Percentiles rank a stretch among this genome's conserved stretches.
Evolutionary conservation across 1,140 invertebrate genomes (phyloP).

Genomic region (Arctopsyche grandis): DNA sequence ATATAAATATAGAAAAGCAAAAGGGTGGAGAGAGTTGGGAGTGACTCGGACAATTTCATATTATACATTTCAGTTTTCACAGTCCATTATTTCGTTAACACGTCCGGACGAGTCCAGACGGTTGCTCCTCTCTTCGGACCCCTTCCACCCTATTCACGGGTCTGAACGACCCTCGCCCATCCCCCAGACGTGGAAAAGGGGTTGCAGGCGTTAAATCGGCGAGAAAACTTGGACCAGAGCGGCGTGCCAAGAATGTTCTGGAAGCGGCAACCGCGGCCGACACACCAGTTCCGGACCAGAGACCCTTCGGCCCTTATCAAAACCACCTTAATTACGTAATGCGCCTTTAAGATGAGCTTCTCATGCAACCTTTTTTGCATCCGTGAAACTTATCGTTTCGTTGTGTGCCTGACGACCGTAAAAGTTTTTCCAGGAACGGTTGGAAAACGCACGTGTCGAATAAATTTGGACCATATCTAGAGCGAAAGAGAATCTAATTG

Average conservation of each 20-base stretch:
- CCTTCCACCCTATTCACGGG: not conserved
- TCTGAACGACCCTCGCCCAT: not conserved
- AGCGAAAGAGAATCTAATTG: too few species aligned
- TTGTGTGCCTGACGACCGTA: too few species aligned
- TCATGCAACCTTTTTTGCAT: not conserved
- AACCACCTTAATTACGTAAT: conserved; percentile 32
- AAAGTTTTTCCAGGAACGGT: too few species aligned
- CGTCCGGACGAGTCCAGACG: conserved; percentile 47
- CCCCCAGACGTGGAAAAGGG: not conserved
- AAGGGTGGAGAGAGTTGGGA: conserved; percentile 1
- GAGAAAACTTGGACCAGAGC: conserved; percentile 50
- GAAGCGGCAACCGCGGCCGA: conserved; percentile 35
- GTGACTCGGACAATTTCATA: conserved; percentile 52
- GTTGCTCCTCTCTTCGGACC: not conserved
- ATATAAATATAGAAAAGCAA: not conserved
- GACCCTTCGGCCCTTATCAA: conserved; percentile 31
- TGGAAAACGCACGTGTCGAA: too few species aligned
- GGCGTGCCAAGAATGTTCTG: conserved; percentile 52
- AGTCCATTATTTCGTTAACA: conserved; percentile 55
- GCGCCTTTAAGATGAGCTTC: not conserved
- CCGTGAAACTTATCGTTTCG: too few species aligned
- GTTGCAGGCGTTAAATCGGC: conserved; percentile 50
- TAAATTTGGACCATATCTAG: too few species aligned
- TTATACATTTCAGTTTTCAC: conserved; percentile 54
- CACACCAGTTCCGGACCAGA: conserved; percentile 33